A percentile compares a stretch with the other conserved stretches of the same genome.
phyloP scores from a whole-genome alignment of 2,113 vertebrate species.

The Strix uralensis region DNA sequence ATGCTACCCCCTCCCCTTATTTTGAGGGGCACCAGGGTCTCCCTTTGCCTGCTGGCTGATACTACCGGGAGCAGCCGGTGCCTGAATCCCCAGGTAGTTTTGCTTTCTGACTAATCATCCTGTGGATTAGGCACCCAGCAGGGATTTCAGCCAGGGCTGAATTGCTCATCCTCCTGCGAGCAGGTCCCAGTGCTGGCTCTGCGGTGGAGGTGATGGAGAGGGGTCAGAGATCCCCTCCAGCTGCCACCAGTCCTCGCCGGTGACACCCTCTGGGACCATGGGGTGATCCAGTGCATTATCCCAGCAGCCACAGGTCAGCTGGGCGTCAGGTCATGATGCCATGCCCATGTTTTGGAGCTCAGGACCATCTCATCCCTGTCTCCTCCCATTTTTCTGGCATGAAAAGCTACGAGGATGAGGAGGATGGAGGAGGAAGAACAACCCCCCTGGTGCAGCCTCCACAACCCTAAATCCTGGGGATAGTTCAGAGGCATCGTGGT shows the following conservation, averaged over 20 bases:
- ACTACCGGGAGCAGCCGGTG: not conserved
- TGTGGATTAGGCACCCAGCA: not conserved
- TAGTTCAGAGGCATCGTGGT: not conserved
- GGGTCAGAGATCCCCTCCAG: not conserved
- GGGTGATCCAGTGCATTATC: not conserved
- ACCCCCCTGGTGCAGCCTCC: not conserved
- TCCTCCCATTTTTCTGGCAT: not conserved
- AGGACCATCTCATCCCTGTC: not conserved
- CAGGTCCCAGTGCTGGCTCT: not conserved
- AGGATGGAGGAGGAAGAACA: not conserved
- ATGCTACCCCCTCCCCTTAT: not conserved
- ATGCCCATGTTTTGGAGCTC: not conserved
- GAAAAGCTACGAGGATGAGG: not conserved
- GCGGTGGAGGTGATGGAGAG: not conserved
- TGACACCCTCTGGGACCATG: fast-evolving
- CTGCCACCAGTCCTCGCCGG: not conserved
- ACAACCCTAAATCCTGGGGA: not conserved
- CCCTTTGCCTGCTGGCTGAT: fast-evolving
- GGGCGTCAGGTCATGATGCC: fast-evolving
- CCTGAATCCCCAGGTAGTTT: not conserved
- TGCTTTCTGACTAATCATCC: not conserved
- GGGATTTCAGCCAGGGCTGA: not conserved
- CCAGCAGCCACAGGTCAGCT: not conserved
- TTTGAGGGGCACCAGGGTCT: not conserved
- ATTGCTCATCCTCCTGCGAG: not conserved